These are phyloP conservation scores for Kradibia gibbosae DNA, from an alignment of 1,140 invertebrate genomes.

Conservation along the genomic window DNA sequence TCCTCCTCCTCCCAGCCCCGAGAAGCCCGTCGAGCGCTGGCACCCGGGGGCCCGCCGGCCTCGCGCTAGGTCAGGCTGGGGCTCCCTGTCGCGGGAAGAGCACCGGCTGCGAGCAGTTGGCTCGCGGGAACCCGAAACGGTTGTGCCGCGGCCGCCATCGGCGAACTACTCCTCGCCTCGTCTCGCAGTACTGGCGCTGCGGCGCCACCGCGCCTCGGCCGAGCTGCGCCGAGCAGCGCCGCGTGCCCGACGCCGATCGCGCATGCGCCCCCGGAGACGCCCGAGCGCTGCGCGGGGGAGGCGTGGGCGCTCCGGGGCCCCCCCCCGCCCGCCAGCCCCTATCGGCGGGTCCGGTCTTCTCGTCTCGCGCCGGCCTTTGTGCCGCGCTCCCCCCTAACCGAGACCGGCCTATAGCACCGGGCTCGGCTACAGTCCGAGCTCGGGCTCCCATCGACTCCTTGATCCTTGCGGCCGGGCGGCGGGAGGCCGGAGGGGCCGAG, in stretches of 20 bases:
- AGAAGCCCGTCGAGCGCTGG: too few species aligned
- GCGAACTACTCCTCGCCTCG: conserved; percentile 63
- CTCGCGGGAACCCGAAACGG: conserved; percentile 64
- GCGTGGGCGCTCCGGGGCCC: too few species aligned
- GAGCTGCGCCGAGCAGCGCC: conserved; percentile 42
- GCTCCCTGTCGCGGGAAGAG: background rate
- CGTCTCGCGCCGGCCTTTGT: conserved; percentile 32
- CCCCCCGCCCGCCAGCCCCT: too few species aligned
- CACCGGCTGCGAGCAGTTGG: conserved; percentile 24
- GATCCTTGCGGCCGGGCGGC: too few species aligned
- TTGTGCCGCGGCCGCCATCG: conserved; percentile 69
- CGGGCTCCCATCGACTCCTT: too few species aligned
- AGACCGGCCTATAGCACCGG: too few species aligned
- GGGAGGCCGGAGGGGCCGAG: background rate
- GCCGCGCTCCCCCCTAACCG: too few species aligned
- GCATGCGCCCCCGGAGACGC: conserved; percentile 48
- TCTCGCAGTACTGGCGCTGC: too few species aligned
- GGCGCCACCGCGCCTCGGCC: conserved; percentile 58
- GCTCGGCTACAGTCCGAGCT: too few species aligned
- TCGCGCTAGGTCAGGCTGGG: too few species aligned
- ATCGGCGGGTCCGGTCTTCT: conserved; percentile 46
- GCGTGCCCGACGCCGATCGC: conserved; percentile 38
- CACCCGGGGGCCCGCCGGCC: too few species aligned
- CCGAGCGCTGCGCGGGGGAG: conserved; percentile 34
- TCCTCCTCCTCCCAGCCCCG: too few species aligned